Percentiles rank a stretch among this genome's conserved stretches.
These are phyloP conservation scores for Isotomurus palustris DNA, from an alignment of 2,888 invertebrate species.

Conservation along the genomic window DNA sequence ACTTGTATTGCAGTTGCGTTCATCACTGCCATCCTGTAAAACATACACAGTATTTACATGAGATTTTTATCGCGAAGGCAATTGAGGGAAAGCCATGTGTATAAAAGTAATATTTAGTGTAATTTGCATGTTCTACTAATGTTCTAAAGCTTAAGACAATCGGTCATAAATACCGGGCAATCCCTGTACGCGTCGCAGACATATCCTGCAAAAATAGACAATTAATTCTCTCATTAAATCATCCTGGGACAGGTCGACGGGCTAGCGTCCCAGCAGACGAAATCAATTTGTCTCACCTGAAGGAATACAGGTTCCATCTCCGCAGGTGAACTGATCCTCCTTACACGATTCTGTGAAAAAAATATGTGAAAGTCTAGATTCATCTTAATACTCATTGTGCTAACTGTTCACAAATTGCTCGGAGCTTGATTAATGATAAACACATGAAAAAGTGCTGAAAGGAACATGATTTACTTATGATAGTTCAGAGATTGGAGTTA, in stretches of 20 bases:
- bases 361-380: background rate
- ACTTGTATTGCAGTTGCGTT: slow-evolving; percentile 4
- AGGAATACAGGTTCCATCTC: slow-evolving; percentile 26
- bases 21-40: slow-evolving; percentile 7
- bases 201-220: slow-evolving; percentile 10
- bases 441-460: no score
- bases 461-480: no score
- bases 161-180: slow-evolving; percentile 20
- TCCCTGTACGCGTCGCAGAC: slow-evolving; percentile 26
- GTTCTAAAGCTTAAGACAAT: no score
- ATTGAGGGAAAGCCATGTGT: background rate
- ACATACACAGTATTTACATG: no score
- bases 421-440: background rate
- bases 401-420: background rate
- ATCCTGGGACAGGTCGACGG: background rate
- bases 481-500: no score
- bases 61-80: background rate
- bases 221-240: background rate
- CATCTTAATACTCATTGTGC: background rate
- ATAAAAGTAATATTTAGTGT: background rate
- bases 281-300: slow-evolving; percentile 14
- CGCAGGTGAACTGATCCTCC: slow-evolving; percentile 30
- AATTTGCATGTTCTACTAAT: no score
- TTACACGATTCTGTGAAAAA: slow-evolving; percentile 19
- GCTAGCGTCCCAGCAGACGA: no score